phyloP scores from a whole-genome alignment of 1,140 invertebrate genomes.

The Bombus confusus region DNA sequence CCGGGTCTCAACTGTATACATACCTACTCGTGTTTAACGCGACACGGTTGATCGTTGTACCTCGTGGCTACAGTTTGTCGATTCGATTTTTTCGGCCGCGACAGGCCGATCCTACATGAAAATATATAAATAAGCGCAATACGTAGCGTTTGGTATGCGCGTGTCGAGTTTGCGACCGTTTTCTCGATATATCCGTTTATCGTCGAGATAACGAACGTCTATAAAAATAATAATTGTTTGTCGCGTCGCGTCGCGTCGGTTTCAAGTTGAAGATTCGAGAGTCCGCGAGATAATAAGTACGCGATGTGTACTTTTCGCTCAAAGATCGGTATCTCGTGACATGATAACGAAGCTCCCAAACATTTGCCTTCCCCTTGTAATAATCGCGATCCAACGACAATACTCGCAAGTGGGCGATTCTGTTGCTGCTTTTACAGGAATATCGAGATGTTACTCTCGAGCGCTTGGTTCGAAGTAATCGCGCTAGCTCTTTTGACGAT shows the following conservation, averaged over 20 bases:
- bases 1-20: neutral
- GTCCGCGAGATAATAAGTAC: neutral
- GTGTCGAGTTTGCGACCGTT: neutral
- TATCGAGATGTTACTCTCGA: slow-evolving; percentile 70
- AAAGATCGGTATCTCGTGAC: neutral
- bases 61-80: neutral
- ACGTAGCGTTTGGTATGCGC: neutral
- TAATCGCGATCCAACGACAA: neutral
- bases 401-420: slow-evolving; percentile 14
- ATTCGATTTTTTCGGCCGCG: neutral
- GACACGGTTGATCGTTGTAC: neutral
- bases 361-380: neutral
- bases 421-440: neutral
- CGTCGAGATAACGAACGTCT: slow-evolving; percentile 23
- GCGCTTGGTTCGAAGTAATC: slow-evolving; percentile 75
- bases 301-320: neutral
- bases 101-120: neutral
- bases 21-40: neutral
- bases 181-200: slow-evolving; percentile 1
- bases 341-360: neutral
- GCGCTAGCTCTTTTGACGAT: slow-evolving; percentile 72
- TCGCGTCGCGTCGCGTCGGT: neutral
- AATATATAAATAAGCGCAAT: neutral
- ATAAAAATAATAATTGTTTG: slow-evolving; percentile 15
- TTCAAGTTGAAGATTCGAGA: slow-evolving; percentile 2